Percentiles rank a stretch among this genome's conserved stretches.
phyloP scores from a whole-genome alignment of 2,888 invertebrate species.

The Drosophila vallismaia region DNA sequence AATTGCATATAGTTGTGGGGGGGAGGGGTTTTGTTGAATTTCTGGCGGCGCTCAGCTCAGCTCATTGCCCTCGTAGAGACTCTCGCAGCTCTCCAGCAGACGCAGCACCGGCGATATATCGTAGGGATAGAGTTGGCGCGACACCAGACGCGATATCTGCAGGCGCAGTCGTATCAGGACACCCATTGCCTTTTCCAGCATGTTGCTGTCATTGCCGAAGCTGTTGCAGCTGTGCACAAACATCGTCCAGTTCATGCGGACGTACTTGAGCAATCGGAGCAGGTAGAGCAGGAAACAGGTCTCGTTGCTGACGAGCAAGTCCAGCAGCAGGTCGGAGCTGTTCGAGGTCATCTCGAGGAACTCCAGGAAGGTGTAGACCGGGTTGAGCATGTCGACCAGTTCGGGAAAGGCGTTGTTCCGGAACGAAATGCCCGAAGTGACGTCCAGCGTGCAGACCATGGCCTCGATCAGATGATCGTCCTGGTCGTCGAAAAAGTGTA shows the following conservation, averaged over 20 bases:
- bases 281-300: constrained; percentile 95
- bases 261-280: constrained; percentile 92
- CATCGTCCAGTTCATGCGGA: constrained; percentile 92
- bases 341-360: constrained; percentile 93
- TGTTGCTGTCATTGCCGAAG: constrained; percentile 84
- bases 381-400: constrained; percentile 92
- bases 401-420: constrained; percentile 92
- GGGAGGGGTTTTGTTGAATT: not conserved
- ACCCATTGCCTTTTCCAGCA: constrained; percentile 92
- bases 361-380: constrained; percentile 93
- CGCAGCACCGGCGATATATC: constrained; percentile 94
- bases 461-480: constrained; percentile 96
- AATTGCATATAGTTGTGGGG: constrained; percentile 56
- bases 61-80: constrained; percentile 93
- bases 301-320: constrained; percentile 94
- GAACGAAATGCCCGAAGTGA: constrained; percentile 93
- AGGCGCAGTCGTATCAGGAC: constrained; percentile 91
- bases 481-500: constrained; percentile 94
- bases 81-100: constrained; percentile 92
- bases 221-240: constrained; percentile 91
- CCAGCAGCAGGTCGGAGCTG: constrained; percentile 91
- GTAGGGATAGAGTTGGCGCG: constrained; percentile 93
- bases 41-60: constrained; percentile 85
- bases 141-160: constrained; percentile 92
- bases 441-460: constrained; percentile 95